phyloP scores from a whole-genome alignment of 1,140 invertebrate species.

The Hypsibius dujardini region DNA sequence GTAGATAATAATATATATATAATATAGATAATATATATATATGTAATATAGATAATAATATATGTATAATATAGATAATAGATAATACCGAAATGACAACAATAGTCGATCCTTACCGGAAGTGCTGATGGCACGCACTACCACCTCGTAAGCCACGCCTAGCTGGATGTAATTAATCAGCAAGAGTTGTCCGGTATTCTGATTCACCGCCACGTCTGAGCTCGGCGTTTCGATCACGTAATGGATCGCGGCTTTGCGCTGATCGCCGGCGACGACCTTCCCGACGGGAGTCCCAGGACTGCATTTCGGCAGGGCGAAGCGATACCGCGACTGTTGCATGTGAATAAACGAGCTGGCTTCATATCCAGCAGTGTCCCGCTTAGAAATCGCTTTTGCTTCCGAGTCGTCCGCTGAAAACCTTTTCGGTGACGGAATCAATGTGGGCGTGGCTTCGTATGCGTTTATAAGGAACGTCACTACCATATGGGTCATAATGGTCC shows the following conservation, averaged over 20 bases:
- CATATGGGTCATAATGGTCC: too few relatives aligned
- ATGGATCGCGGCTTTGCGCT: not conserved
- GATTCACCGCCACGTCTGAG: not conserved
- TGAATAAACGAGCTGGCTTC: not conserved
- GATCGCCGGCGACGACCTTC: not conserved
- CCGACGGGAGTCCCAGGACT: not conserved
- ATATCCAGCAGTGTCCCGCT: too few relatives aligned
- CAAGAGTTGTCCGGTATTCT: not conserved
- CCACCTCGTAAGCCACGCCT: not conserved
- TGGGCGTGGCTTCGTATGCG: too few relatives aligned
- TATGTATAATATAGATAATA: too few relatives aligned
- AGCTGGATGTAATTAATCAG: constrained; percentile 1
- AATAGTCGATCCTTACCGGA: not conserved
- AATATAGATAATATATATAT: too few relatives aligned
- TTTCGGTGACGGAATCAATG: too few relatives aligned
- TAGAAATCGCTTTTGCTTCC: too few relatives aligned
- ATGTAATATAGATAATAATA: too few relatives aligned
- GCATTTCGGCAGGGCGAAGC: not conserved
- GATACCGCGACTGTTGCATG: not conserved
- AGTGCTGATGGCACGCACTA: not conserved
- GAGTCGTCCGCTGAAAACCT: too few relatives aligned
- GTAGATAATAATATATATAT: too few relatives aligned
- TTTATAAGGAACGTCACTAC: too few relatives aligned
- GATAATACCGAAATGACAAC: too few relatives aligned
- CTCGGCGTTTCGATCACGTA: not conserved